phyloP scores from a whole-genome alignment of 2,888 invertebrate species.

The Clistopyga incitator region DNA sequence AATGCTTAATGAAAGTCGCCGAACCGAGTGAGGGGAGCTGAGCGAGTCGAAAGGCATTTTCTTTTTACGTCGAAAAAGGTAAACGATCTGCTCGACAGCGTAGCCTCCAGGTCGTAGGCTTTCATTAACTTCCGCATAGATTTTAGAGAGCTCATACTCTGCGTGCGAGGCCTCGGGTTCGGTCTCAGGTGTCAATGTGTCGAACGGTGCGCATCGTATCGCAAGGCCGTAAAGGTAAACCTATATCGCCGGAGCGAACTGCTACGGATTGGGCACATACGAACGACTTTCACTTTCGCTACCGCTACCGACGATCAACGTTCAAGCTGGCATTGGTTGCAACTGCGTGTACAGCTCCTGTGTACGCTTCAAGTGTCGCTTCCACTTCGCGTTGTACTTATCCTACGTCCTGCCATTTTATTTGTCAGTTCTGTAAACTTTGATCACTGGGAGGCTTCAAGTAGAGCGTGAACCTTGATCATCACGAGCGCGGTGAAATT shows the following conservation, averaged over 20 bases:
- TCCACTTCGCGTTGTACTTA: background rate
- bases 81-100: background rate
- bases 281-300: conserved; percentile 74
- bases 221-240: conserved; percentile 68
- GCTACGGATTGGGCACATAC: conserved; percentile 42
- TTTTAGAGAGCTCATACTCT: conserved; percentile 31
- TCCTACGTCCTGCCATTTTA: background rate
- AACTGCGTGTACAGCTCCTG: background rate
- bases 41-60: background rate
- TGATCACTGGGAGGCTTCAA: background rate
- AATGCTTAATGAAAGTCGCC: conserved; percentile 9
- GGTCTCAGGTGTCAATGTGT: conserved; percentile 24
- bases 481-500: background rate
- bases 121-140: conserved; percentile 70
- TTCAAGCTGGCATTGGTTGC: conserved; percentile 30
- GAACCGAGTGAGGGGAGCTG: conserved; percentile 6
- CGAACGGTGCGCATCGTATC: conserved; percentile 22
- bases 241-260: conserved; percentile 10
- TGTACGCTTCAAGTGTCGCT: background rate
- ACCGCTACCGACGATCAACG: conserved; percentile 46
- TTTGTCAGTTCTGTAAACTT: background rate
- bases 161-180: background rate
- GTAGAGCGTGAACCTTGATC: conserved; percentile 22
- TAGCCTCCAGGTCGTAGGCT: conserved; percentile 21
- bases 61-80: background rate